Evolutionary conservation across 2,113 vertebrate species (phyloP), one percentile per base, ranked within the genome.

Genomic region (Tachysurus fulvidraco): DNA sequence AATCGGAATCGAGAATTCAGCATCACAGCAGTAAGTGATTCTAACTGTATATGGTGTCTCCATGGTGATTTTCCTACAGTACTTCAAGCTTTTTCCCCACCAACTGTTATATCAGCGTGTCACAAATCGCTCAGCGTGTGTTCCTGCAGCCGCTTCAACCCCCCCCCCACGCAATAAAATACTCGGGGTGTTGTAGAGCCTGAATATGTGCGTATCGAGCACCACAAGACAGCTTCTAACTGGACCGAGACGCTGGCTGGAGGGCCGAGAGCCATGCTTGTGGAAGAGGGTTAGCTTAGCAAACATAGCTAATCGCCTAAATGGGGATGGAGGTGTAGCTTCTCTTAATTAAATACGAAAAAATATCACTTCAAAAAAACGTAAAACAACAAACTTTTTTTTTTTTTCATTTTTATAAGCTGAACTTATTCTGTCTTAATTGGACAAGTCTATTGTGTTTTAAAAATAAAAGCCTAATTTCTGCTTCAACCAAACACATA

Each of bases 211-310:
- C 85, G 88, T 62, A 81, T 89, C 83, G 87, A 62, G 82, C 83
- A 76, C 90, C 85, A 79, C 83, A 85, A 88, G 88, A 89, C 64
- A 30, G 44, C 83, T 88, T 84, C 85, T 92, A 92, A 92, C 54
- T 55, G 86, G 84, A 55, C 78, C 86, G 64, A 71, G 21, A 52
- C 81, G 84, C 64, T 88, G 17, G 64, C 86, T 78, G 19, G 21
- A 62, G 64, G 82, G 76, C 80, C 52, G 76, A 64, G 64, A 84
- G 21, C 60, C 3, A 17, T n/a, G 50, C 54, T 7, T 28, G 50
- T 46, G 17, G 73, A 1, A 28, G 46, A 12, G 7, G 36, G 36
- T 36, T 77, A 52, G 23, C 46, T 5, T n/a, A 14, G 55, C 17
- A 59, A 17, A 19, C 5, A 59, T 4, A 2, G 17, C 14, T 16